Evolutionary conservation across 2,888 invertebrate genomes (phyloP).

Genomic region (Eretmocerus hayati): DNA sequence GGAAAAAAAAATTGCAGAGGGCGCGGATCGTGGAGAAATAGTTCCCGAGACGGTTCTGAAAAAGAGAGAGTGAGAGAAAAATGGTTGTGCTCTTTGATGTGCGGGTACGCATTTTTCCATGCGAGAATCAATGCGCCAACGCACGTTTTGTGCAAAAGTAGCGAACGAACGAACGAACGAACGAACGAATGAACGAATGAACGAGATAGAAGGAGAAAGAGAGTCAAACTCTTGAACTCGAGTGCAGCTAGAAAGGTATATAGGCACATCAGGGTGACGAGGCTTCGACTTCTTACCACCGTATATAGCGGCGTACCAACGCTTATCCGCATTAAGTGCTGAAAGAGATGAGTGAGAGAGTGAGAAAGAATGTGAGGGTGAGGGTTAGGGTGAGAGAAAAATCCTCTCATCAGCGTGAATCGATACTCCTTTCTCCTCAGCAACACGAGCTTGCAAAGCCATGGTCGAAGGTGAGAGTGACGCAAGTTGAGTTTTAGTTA

Average conservation of each 20-base stretch:
- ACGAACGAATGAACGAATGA: no score
- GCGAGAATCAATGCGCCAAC: conserved; percentile 1
- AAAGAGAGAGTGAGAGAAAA: neutral
- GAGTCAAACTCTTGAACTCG: conserved; percentile 11
- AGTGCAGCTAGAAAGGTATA: no score
- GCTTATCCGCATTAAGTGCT: conserved; percentile 22
- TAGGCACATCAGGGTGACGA: no score
- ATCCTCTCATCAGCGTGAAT: conserved; percentile 21
- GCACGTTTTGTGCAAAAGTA: neutral
- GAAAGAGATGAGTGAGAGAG: conserved; percentile 10
- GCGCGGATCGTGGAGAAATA: neutral
- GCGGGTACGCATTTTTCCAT: conserved; percentile 13
- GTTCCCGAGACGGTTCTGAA: neutral
- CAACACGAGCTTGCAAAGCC: neutral
- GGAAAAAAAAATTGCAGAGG: neutral
- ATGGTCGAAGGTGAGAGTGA: neutral
- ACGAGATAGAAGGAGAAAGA: neutral
- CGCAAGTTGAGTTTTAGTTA: no score
- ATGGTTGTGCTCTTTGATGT: conserved; percentile 15
- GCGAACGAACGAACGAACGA: neutral
- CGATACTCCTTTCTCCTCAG: conserved; percentile 17
- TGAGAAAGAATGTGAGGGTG: neutral
- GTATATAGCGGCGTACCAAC: no score
- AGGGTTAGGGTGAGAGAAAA: conserved; percentile 4
- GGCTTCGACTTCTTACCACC: conserved; percentile 14